Base-by-base conservation (phyloP, 2,797 vertebrate genomes). In the Helarctos malayanus region DNA sequence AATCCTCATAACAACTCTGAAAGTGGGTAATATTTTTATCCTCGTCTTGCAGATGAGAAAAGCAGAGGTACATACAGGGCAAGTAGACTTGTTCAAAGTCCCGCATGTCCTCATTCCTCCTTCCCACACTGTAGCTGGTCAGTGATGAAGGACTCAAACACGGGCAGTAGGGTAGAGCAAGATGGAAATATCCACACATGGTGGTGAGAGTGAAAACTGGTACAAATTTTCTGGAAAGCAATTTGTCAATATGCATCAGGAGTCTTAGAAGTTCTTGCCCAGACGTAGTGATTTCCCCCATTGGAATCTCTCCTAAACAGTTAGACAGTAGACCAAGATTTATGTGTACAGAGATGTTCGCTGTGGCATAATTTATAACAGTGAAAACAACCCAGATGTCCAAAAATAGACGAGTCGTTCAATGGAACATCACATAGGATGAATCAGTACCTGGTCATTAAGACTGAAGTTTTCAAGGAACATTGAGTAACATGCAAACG, bases 221-320 rank as follows among this genome's bases (percentile, higher is more conserved):
- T 19, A 65, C 52, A 63, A 14, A 47, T 54, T 83, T 79, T 94
- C 63, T 63, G 47, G 45, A 89, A 92, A 89, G 93, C 63, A 73
- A 82, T 79, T 49, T 49, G 84, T 23, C 23, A 65, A 49, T 18
- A 49, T 35, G 38, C 49, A 76, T 94, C 49, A 76, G 69, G 25
- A 56, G 7, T n/a, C 73, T 63, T 71, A 63, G 41, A 92, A 63
- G 13, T 89, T 84, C 25, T 94, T 47, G 11, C 11, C 11, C 47
- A 47, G 15, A 54, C 35, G 47, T 45, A 41, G 19, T 63, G 54
- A 84, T 57, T 73, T 32, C 10, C 69, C 69, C 45, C 38, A 35
- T 25, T 63, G 32, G 23, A 78, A 47, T 91, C 45, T 71, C 91
- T 32, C 52, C 59, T 78, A 83, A 41, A 91, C 35, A 57, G 57